Conservation (phyloP, 1,140 invertebrate species). For the Lerema accius region DNA sequence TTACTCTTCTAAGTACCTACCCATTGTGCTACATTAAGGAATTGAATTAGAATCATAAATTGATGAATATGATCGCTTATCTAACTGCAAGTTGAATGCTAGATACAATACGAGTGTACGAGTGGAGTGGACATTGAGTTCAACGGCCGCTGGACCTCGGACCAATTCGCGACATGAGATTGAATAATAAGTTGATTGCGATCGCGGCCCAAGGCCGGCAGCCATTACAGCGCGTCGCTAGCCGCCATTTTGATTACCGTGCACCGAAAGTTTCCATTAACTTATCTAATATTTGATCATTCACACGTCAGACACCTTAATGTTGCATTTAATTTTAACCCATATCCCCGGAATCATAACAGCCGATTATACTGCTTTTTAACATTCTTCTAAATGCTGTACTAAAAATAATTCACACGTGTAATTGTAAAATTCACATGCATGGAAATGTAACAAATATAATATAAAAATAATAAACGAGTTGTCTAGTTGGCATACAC, state of each 20-base stretch:
- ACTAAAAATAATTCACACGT: not conserved
- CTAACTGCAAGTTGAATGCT: slow-evolving; percentile 30
- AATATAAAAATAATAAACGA: slow-evolving; percentile 8
- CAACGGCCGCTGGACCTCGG: slow-evolving; percentile 75
- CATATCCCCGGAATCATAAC: not conserved
- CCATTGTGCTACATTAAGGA: not conserved
- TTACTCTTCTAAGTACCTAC: not conserved
- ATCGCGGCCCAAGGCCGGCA: slow-evolving; percentile 72
- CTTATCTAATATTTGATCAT: slow-evolving; percentile 36
- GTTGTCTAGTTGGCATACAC: slow-evolving; percentile 28
- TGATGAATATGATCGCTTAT: slow-evolving; percentile 24
- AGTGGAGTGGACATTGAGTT: slow-evolving; percentile 61
- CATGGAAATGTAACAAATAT: slow-evolving; percentile 20
- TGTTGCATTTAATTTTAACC: slow-evolving; percentile 14
- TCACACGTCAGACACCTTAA: slow-evolving; percentile 41
- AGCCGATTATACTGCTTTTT: not conserved
- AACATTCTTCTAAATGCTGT: not conserved
- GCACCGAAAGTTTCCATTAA: slow-evolving; percentile 46
- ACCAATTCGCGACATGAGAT: slow-evolving; percentile 82
- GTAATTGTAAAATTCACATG: slow-evolving; percentile 5
- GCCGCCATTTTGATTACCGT: slow-evolving; percentile 69
- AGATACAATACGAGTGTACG: slow-evolving; percentile 46
- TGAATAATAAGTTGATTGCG: slow-evolving; percentile 82
- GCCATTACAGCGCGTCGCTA: slow-evolving; percentile 65
- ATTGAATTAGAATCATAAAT: slow-evolving; percentile 22